Base-by-base conservation (phyloP, 2,113 vertebrate species). In the Ochotona princeps region DNA sequence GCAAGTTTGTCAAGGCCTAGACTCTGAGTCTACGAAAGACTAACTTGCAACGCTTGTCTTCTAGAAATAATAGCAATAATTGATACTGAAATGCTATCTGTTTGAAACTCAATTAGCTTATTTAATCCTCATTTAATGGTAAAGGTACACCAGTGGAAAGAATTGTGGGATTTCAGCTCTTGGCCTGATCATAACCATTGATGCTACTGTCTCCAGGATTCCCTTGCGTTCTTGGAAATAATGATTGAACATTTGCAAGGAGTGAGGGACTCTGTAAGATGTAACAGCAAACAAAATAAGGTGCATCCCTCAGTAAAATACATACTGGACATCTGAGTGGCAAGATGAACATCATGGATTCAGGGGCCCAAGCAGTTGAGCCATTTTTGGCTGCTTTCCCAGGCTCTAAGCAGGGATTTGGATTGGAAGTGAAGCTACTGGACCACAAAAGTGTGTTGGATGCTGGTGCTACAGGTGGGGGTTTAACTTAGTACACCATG, bases 341-440 rank as follows among this genome's bases (percentile, higher is more conserved):
- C 0, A 2, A 80, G 21, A 2, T 13, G 0, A 0, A 0, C 12
- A 6, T 49, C 28, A 21, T 9, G 1, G 25, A 84, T 44, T 6
- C 38, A 44, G 38, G 17, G 54, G 17, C 54, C 18, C 54, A 3
- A 57, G 18, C 18, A 57, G 12, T 57, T 14, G 54, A 57, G 18
- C 54, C 54, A 17, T 57, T 18, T 15, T 18, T 18, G 14, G 54
- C 54, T 57, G 54, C 54, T 57, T 20, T 18, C 54, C 54, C 14
- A 18, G 8, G 54, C 18, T 44, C 38, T 44, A 44, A 44, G 38
- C 38, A 44, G 38, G 38, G 38, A 44, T 3, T 44, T 44, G 38
- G 38, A 44, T 44, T 44, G 38, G 4, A 44, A 44, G 38, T 44
- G 38, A 44, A 44, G 38, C 38, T 44, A 6, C 38, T 44, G 38